Evolutionary conservation across 2,797 vertebrate genomes (phyloP).

Genomic region (Bucorvus abyssinicus): DNA sequence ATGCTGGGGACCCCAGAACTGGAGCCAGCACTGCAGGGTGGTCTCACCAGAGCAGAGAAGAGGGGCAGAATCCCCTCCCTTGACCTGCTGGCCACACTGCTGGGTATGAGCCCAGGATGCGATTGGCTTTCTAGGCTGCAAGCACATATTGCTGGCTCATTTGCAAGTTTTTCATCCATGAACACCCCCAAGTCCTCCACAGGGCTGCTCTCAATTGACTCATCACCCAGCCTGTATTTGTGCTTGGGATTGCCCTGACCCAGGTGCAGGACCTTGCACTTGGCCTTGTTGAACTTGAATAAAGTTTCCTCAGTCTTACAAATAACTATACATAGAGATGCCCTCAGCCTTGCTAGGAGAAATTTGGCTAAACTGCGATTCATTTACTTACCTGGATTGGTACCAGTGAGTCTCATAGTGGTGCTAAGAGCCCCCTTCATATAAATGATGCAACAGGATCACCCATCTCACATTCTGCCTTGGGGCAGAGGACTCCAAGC

Average conservation of each 20-base stretch:
- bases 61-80: neutral
- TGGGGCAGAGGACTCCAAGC: neutral
- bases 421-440: neutral
- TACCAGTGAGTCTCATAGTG: neutral
- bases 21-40: neutral
- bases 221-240: too few species aligned
- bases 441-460: neutral
- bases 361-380: neutral
- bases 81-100: too few species aligned
- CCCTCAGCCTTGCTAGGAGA: neutral
- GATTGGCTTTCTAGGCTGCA: too few species aligned
- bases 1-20: neutral
- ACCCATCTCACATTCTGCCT: fast-evolving
- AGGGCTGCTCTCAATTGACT: too few species aligned
- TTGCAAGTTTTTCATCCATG: too few species aligned
- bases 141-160: too few species aligned
- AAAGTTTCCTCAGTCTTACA: neutral
- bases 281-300: neutral
- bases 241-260: too few species aligned
- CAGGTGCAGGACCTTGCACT: neutral
- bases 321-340: neutral
- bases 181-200: too few species aligned
- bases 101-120: too few species aligned
- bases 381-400: neutral
- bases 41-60: neutral